phyloP scores from a whole-genome alignment of 1,140 invertebrate genomes.

The Leguminivora glycinivorella region DNA sequence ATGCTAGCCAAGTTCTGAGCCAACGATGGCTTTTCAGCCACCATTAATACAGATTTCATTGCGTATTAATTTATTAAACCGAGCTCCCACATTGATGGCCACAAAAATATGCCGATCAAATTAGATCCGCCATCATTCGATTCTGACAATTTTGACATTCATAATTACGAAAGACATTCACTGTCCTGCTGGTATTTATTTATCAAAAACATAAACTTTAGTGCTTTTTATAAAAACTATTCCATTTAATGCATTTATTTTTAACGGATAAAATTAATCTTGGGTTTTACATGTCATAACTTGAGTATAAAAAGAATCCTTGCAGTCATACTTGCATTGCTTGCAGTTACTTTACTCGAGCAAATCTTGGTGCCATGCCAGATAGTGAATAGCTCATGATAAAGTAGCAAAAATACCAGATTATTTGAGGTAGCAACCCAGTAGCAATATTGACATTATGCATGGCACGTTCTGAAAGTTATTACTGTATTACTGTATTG shows the following conservation, averaged over 20 bases:
- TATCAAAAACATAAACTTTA: too few relatives aligned
- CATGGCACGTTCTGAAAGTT: not conserved
- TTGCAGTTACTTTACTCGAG: too few relatives aligned
- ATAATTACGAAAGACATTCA: not conserved
- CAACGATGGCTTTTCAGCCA: conserved; percentile 99
- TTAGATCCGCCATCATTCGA: conserved; percentile 1
- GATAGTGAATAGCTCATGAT: not conserved
- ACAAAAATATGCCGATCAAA: not conserved
- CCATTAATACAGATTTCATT: conserved; percentile 98
- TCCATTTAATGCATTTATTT: too few relatives aligned
- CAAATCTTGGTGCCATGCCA: too few relatives aligned
- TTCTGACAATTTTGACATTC: not conserved
- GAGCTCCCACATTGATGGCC: not conserved
- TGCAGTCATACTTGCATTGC: too few relatives aligned
- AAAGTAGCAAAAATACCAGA: not conserved
- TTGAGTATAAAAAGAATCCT: too few relatives aligned
- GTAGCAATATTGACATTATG: conserved; percentile 11
- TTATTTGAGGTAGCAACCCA: not conserved
- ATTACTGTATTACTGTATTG: not conserved
- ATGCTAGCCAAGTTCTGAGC: conserved; percentile 97
- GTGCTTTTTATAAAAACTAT: too few relatives aligned
- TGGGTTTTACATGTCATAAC: too few relatives aligned
- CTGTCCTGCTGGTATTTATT: too few relatives aligned
- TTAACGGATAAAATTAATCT: too few relatives aligned
- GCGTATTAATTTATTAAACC: conserved; percentile 29